Conservation (phyloP, 2,888 invertebrate species). For the Mantis religiosa region DNA sequence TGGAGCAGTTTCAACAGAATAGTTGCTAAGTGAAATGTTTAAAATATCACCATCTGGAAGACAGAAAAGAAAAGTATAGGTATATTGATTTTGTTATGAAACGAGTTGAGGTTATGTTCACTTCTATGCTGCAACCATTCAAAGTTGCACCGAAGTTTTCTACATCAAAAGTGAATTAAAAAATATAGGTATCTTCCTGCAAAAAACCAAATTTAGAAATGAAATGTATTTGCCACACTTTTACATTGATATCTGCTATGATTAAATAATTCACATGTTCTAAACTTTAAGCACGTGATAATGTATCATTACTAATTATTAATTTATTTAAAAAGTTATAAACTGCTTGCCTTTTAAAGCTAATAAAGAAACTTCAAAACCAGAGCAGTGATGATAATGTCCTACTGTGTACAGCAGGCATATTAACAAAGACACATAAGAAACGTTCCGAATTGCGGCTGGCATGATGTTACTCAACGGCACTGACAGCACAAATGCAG, state of each 20-base stretch:
- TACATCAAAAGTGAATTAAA: too few species aligned
- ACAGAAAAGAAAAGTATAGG: conserved; percentile 7
- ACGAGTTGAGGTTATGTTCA: neutral
- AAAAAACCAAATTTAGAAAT: neutral
- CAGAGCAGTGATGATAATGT: neutral
- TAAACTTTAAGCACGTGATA: too few species aligned
- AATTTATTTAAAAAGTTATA: neutral
- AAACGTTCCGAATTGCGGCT: neutral
- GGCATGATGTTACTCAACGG: neutral
- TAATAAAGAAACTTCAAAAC: neutral
- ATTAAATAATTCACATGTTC: too few species aligned
- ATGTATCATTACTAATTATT: neutral
- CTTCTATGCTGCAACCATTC: neutral
- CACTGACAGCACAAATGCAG: neutral
- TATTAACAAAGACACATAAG: neutral
- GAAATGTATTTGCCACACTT: neutral
- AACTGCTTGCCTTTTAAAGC: neutral
- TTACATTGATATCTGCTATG: neutral
- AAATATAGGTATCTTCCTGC: neutral
- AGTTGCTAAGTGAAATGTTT: conserved; percentile 37
- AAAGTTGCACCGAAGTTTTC: too few species aligned
- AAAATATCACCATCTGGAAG: conserved; percentile 33
- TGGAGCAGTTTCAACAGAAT: conserved; percentile 36
- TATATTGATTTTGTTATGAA: neutral
- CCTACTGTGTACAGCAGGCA: neutral